A percentile compares a stretch with the other conserved stretches of the same genome.
Evolutionary conservation across 2,797 vertebrate genomes (phyloP).

Genomic region (Pipistrellus nathusii): DNA sequence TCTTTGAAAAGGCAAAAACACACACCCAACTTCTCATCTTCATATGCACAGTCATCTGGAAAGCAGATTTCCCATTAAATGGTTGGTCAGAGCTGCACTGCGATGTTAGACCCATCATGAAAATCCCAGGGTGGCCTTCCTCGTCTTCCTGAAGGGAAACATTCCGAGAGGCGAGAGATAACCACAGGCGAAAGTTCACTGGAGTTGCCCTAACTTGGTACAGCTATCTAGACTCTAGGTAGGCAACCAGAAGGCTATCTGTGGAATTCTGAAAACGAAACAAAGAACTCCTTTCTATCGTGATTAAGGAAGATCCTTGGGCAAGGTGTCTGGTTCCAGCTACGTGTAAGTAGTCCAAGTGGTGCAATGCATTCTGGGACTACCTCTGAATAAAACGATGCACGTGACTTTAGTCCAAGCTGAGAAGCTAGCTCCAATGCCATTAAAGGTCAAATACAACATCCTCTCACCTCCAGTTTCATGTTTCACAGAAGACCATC

Average conservation of each 20-base stretch:
- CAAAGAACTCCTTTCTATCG: not conserved
- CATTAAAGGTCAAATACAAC: not conserved
- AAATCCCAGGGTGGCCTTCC: conserved; percentile 36
- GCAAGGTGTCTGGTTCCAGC: not conserved
- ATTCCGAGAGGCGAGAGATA: conserved; percentile 10
- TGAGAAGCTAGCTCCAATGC: not conserved
- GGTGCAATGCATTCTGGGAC: not conserved
- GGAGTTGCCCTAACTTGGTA: not conserved
- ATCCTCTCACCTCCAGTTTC: not conserved
- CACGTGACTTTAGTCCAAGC: not conserved
- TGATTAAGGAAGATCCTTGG: not conserved
- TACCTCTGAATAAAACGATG: not conserved
- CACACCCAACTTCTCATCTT: conserved; percentile 30
- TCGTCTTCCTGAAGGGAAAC: conserved; percentile 41
- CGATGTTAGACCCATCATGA: not conserved
- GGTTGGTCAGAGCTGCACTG: not conserved
- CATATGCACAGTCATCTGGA: conserved; percentile 70
- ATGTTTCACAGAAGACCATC: not conserved
- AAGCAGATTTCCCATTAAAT: conserved; percentile 60
- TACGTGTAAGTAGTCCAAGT: not conserved
- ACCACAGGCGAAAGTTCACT: conserved; percentile 34
- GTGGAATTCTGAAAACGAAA: not conserved
- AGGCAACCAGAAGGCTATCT: not conserved
- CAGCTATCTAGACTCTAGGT: not conserved
- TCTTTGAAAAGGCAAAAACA: conserved; percentile 33